Conservation (phyloP, 2,113 vertebrate species). For the Nothocercus julius region DNA sequence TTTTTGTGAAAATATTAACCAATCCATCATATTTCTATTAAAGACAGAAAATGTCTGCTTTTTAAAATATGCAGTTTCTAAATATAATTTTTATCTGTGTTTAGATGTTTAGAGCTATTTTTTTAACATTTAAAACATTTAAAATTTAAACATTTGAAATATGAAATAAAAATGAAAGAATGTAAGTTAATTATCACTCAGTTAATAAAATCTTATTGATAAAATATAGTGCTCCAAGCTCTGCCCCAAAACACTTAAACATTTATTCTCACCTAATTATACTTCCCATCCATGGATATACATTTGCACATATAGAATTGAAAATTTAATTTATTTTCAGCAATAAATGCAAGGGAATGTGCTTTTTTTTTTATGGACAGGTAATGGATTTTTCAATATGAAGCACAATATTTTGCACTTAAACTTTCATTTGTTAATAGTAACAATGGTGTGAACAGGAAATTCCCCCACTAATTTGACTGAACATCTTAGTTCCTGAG, state of each 20-base stretch:
- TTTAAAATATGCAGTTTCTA: neutral
- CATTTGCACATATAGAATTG: neutral
- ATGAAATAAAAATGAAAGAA: neutral
- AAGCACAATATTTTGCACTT: neutral
- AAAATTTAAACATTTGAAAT: neutral
- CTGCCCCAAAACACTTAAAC: neutral
- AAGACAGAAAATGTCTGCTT: fast-evolving
- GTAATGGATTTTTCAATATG: neutral
- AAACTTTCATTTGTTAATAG: neutral
- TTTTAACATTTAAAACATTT: too few relatives aligned
- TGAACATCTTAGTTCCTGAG: neutral
- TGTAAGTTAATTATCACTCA: neutral
- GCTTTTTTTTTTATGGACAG: neutral
- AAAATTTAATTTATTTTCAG: neutral
- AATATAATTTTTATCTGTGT: neutral
- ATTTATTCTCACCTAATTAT: neutral
- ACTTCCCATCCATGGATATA: neutral
- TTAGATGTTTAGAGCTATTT: neutral
- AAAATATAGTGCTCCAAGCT: neutral
- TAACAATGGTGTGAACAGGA: neutral
- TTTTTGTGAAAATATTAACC: neutral
- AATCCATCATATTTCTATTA: neutral
- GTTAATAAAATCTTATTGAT: neutral
- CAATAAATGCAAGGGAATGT: neutral
- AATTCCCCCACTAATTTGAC: neutral